Base-by-base conservation (phyloP, 2,888 invertebrate species). In the Macrophya annulata region DNA sequence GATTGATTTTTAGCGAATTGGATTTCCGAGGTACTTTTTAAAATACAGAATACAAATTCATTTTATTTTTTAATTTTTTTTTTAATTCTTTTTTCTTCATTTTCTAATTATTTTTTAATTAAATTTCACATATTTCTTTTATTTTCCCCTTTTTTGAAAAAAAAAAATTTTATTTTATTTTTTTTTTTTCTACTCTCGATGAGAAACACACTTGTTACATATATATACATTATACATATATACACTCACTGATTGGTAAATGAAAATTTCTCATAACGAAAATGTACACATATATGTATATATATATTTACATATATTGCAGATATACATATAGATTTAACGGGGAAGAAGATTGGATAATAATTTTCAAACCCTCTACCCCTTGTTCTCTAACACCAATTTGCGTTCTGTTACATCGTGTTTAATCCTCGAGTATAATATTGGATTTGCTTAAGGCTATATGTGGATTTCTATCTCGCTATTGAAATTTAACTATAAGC, bases 351-450 rank as follows among this genome's bases (percentile, higher is more conserved):
- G 43, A 72, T 72, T 72, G 43, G 71, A 25, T 72, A 17, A 72
- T 72, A 72, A 43, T 74, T 45, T 48, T 45, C 25, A 10, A 0
- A 45, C 45, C 8, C 68, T 6, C 68, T 25, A n/a, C 25, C 45
- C 17, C 37, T 5, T 8, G 68, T 31, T 25, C 25, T 72, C 8
- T 25, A 48, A 74, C 74, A 74, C 74, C 48, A 74, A 74, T 74
- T 74, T 74, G 45, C 74, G 45, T 25, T 45, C 45, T 74, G 74
- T 74, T 74, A 43, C 48, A 45, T 74, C 74, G 43, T 74, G 74
- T 74, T 74, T 48, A 74, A 74, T 74, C 74, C 45, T 48, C 45
- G 45, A 68, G 37, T 37, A 68, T 25, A 68, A 21, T 12, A 21
- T 12, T 10, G 45, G 55, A n/a, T 55, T n/a, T 8, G 55, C 55